phyloP scores from a whole-genome alignment of 2,888 invertebrate species.

The Spicauda simplicius region DNA sequence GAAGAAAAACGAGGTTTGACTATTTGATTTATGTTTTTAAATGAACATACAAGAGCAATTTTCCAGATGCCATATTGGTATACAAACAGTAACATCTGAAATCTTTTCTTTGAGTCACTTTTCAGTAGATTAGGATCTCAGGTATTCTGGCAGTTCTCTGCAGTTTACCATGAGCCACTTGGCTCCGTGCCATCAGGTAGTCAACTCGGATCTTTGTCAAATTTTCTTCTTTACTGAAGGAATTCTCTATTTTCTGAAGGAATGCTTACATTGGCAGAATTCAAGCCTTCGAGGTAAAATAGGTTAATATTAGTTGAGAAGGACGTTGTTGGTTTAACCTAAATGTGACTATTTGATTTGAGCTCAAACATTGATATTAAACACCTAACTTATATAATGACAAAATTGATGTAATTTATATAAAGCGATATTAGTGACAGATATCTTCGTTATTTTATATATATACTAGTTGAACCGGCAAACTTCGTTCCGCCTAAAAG shows the following conservation, averaged over 20 bases:
- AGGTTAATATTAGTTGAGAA: background rate
- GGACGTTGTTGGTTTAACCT: background rate
- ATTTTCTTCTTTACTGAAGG: conserved; percentile 10
- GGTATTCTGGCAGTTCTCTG: conserved; percentile 9
- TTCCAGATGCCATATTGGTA: too few relatives aligned
- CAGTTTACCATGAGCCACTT: conserved; percentile 10
- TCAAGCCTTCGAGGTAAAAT: background rate
- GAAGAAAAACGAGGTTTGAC: too few relatives aligned
- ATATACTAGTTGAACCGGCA: too few relatives aligned
- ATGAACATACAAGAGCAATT: too few relatives aligned
- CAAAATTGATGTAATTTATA: too few relatives aligned
- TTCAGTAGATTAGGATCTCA: conserved; percentile 3
- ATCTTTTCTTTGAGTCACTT: conserved; percentile 1
- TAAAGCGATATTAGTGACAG: too few relatives aligned
- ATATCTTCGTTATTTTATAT: too few relatives aligned
- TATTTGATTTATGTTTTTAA: too few relatives aligned
- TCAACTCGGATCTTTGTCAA: conserved; percentile 15
- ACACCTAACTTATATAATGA: background rate
- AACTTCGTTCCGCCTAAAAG: too few relatives aligned
- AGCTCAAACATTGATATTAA: background rate
- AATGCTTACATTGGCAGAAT: conserved; percentile 12
- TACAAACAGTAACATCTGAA: too few relatives aligned
- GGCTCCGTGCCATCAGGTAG: conserved; percentile 16
- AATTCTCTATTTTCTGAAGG: conserved; percentile 8
- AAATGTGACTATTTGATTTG: conserved; percentile 1